Conservation (phyloP, 1,140 invertebrate species). For the Neuroterus valhalla region DNA sequence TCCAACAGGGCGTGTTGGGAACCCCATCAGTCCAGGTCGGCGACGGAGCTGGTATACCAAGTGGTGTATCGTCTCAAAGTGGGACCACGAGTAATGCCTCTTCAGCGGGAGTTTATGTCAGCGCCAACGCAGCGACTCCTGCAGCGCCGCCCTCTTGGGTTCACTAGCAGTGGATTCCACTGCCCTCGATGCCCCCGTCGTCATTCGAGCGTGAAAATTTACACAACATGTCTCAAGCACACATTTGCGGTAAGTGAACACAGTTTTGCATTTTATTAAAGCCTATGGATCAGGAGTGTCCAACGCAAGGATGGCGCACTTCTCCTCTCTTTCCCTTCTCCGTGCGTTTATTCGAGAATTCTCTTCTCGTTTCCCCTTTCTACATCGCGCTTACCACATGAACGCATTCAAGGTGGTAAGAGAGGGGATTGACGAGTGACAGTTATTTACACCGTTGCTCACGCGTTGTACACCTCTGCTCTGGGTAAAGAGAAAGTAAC, state of each 20-base stretch:
- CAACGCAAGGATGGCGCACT: no score
- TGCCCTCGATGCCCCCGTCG: conserved; percentile 64
- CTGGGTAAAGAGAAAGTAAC: no score
- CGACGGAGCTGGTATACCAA: conserved; percentile 57
- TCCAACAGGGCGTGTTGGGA: conserved; percentile 75
- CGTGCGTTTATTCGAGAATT: no score
- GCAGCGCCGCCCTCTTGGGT: conserved; percentile 81
- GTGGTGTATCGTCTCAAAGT: conserved; percentile 56
- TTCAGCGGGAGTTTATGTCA: conserved; percentile 67
- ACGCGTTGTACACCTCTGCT: no score
- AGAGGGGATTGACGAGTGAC: no score
- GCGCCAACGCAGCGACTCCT: conserved; percentile 74
- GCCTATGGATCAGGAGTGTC: no score
- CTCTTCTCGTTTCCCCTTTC: no score
- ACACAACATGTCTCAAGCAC: conserved; percentile 57
- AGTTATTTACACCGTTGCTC: no score
- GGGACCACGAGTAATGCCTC: conserved; percentile 53
- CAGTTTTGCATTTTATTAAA: not conserved
- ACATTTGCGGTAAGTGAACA: conserved; percentile 64
- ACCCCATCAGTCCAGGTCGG: conserved; percentile 57
- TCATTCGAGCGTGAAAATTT: conserved; percentile 60
- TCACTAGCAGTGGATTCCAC: conserved; percentile 76
- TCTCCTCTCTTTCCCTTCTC: no score
- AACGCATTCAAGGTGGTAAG: no score
- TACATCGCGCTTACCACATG: no score